These are phyloP conservation scores for Platyscapa corneri DNA, from an alignment of 1,140 invertebrate genomes.

Conservation along the genomic window DNA sequence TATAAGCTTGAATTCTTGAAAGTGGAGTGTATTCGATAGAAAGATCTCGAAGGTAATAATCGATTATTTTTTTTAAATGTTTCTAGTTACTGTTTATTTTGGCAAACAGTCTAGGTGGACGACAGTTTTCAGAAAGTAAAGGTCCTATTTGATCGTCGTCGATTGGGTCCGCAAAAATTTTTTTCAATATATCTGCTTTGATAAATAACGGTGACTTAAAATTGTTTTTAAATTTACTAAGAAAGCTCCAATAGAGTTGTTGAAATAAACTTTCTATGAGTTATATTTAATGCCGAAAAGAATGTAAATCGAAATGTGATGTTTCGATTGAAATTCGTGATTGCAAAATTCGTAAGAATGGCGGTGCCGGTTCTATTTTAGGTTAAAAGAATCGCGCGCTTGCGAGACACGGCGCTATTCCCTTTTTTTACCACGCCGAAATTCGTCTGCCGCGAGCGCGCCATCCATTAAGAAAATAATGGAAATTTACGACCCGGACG, in stretches of 20 bases:
- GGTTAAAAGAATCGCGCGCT: slow-evolving; percentile 31
- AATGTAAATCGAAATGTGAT: slow-evolving; percentile 12
- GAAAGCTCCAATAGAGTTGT: background rate
- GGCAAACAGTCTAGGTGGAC: background rate
- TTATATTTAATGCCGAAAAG: background rate
- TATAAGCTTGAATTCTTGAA: background rate
- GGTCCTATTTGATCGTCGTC: background rate
- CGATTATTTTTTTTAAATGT: slow-evolving; percentile 4
- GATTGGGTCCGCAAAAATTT: background rate
- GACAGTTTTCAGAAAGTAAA: background rate
- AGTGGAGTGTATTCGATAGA: background rate
- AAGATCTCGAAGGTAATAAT: slow-evolving; percentile 5
- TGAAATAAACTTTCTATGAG: background rate
- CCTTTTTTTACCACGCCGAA: background rate
- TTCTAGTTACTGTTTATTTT: slow-evolving; percentile 18
- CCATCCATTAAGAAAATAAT: slow-evolving; percentile 49
- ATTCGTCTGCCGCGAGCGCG: slow-evolving; percentile 14
- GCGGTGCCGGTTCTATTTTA: slow-evolving; percentile 44
- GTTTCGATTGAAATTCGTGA: slow-evolving; percentile 22
- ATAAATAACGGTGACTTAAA: background rate
- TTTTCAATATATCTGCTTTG: background rate
- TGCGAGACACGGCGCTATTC: background rate
- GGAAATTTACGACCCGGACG: slow-evolving; percentile 69
- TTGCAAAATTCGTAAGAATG: slow-evolving; percentile 27
- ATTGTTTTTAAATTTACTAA: background rate